Conservation (phyloP, 2,113 vertebrate genomes). For the Excalfactoria chinensis region DNA sequence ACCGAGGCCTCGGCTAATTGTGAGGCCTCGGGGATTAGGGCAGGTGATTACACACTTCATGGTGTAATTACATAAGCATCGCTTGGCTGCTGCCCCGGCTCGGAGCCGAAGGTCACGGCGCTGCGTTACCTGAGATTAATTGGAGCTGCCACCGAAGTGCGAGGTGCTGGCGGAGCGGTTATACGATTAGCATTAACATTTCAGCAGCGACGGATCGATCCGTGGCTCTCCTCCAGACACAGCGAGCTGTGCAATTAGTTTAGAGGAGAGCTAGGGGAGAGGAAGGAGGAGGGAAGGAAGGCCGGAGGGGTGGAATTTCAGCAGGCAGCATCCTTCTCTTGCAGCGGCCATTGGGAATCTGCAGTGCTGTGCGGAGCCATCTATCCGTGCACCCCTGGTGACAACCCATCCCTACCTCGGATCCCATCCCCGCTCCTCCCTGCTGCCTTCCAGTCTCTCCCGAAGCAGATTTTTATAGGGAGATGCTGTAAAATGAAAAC, state of each 20-base stretch:
- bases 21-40: slow-evolving; percentile 90
- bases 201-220: slow-evolving; percentile 88
- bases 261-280: slow-evolving; percentile 76
- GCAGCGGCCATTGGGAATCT: rapidly evolving
- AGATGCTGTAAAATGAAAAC: slow-evolving; percentile 52
- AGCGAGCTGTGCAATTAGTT: slow-evolving; percentile 82
- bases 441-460: background rate
- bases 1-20: slow-evolving; percentile 90
- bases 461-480: slow-evolving; percentile 42
- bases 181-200: slow-evolving; percentile 97
- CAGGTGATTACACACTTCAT: slow-evolving; percentile 94
- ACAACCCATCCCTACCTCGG: background rate
- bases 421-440: background rate
- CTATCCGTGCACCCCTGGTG: no score
- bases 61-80: slow-evolving; percentile 98
- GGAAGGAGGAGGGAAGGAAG: background rate
- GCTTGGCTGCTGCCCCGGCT: slow-evolving; percentile 90
- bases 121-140: slow-evolving; percentile 97
- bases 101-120: slow-evolving; percentile 89
- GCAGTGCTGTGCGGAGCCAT: no score
- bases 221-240: slow-evolving; percentile 79
- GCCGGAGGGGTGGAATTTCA: background rate
- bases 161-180: slow-evolving; percentile 86
- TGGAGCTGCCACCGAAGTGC: slow-evolving; percentile 93
- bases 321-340: rapidly evolving